These are phyloP conservation scores for Epinephelus fuscoguttatus DNA, from an alignment of 2,113 vertebrate species.

Conservation along the genomic window DNA sequence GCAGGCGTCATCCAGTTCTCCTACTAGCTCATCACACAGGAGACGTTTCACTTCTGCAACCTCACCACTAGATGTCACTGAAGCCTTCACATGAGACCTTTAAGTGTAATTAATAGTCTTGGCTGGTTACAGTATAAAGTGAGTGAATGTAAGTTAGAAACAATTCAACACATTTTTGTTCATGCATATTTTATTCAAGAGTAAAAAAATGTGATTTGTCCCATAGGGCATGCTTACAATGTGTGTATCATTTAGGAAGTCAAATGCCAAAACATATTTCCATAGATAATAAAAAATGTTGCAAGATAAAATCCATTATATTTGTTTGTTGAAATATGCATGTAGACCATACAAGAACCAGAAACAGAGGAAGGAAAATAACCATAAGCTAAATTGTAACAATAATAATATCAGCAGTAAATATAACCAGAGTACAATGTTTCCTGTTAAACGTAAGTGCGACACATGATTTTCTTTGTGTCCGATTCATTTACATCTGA, in stretches of 20 bases:
- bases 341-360: constrained; percentile 87
- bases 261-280: constrained; percentile 87
- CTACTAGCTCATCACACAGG: too few species aligned
- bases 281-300: constrained; percentile 87
- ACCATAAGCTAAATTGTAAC: constrained; percentile 85
- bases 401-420: constrained; percentile 87
- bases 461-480: constrained; percentile 84
- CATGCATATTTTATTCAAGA: constrained; percentile 94
- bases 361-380: constrained; percentile 85
- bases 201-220: constrained; percentile 91
- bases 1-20: too few species aligned
- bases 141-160: constrained; percentile 14
- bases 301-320: constrained; percentile 87
- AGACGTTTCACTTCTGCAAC: too few species aligned
- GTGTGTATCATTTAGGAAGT: constrained; percentile 88
- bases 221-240: constrained; percentile 92
- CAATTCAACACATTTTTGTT: constrained; percentile 73
- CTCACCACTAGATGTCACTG: too few species aligned
- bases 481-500: constrained; percentile 87
- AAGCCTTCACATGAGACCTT: not conserved
- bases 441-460: constrained; percentile 86
- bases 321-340: constrained; percentile 86
- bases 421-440: constrained; percentile 87
- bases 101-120: not conserved
- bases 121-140: not conserved